A percentile compares a stretch with the other conserved stretches of the same genome.
Conservation (phyloP, 2,888 invertebrate genomes). For the Ophraella communa region DNA sequence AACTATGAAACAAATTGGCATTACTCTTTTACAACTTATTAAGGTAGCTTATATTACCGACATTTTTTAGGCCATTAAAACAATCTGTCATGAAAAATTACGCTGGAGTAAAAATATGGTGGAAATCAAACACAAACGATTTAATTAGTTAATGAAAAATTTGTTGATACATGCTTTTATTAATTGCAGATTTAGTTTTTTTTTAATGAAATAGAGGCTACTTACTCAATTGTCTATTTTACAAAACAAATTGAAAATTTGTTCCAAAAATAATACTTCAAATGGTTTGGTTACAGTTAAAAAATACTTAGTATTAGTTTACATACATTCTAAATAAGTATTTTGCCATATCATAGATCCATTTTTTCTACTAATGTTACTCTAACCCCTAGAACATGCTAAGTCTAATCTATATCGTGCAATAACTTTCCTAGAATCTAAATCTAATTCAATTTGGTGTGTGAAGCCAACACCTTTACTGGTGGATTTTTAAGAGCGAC, state of each 20-base stretch:
- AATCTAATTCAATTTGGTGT: too few species aligned
- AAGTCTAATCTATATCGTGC: too few species aligned
- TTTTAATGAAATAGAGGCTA: neutral
- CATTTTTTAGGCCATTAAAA: conserved; percentile 11
- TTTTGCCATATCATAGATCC: too few species aligned
- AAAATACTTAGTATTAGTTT: too few species aligned
- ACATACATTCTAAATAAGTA: too few species aligned
- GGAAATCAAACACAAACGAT: neutral
- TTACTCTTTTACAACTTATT: neutral
- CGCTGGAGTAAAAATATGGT: conserved; percentile 13
- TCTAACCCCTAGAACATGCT: too few species aligned
- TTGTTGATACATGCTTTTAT: conserved; percentile 46
- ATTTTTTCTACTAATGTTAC: too few species aligned
- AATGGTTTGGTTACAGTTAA: too few species aligned
- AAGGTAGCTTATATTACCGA: too few species aligned
- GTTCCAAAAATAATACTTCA: neutral
- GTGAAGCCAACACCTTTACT: too few species aligned
- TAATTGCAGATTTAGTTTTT: conserved; percentile 45
- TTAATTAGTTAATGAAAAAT: neutral
- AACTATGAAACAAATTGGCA: neutral
- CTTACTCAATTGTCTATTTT: conserved; percentile 8
- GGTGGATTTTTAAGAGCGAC: too few species aligned
- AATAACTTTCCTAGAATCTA: too few species aligned
- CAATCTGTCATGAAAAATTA: conserved; percentile 32
- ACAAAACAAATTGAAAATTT: neutral